phyloP scores from a whole-genome alignment of 2,888 invertebrate genomes.

The Eupithecia exiguata region DNA sequence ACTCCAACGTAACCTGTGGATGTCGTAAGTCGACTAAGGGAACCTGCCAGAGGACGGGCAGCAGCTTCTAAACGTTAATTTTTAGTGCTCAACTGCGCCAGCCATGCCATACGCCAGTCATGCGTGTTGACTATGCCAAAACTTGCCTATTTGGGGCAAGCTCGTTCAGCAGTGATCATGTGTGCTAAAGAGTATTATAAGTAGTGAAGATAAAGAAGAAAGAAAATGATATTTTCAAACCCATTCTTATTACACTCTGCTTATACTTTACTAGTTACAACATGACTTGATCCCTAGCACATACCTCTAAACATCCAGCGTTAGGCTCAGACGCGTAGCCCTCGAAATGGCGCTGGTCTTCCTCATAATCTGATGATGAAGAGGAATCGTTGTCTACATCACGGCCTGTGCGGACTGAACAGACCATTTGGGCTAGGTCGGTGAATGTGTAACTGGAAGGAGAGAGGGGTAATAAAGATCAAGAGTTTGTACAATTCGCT shows the following conservation, averaged over 20 bases:
- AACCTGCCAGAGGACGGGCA: no score
- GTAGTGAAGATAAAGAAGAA: not conserved
- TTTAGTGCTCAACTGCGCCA: not conserved
- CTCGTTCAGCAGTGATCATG: not conserved
- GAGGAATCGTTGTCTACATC: conserved; percentile 80
- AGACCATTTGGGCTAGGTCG: conserved; percentile 96
- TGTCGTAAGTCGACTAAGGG: no score
- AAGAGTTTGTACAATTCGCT: not conserved
- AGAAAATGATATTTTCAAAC: not conserved
- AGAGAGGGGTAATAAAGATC: not conserved
- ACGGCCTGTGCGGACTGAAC: conserved; percentile 87
- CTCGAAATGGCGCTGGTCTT: conserved; percentile 89
- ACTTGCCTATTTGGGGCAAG: not conserved
- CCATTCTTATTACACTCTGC: not conserved
- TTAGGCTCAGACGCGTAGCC: conserved; percentile 94
- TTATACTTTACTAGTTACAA: not conserved
- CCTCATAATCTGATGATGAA: conserved; percentile 86
- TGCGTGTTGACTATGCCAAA: no score
- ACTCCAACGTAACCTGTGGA: no score
- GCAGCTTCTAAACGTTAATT: not conserved
- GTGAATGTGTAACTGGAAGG: conserved; percentile 91
- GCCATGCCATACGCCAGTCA: no score
- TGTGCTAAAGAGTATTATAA: not conserved
- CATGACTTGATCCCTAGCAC: not conserved
- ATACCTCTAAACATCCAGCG: conserved; percentile 78